These are phyloP conservation scores for Hippasteria phrygiana DNA, from an alignment of 53 echinoderm and acorn worm genomes.

Conservation along the genomic window DNA sequence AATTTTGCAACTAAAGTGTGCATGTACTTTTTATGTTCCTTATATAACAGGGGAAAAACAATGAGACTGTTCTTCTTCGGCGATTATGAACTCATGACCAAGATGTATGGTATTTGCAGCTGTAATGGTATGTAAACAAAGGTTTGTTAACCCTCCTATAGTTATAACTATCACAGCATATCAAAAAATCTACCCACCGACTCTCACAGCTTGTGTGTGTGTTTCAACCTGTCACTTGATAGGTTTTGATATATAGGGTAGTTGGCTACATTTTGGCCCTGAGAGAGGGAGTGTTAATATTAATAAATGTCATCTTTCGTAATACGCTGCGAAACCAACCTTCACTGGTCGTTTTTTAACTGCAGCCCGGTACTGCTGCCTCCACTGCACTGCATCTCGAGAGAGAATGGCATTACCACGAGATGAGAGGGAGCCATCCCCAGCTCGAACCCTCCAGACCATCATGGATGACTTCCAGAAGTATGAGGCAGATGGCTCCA, in stretches of 20 bases:
- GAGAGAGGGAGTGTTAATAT: no score
- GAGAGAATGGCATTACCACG: neutral
- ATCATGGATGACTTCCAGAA: neutral
- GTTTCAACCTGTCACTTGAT: no score
- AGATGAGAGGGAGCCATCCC: neutral
- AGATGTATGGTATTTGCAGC: slow-evolving; percentile 53
- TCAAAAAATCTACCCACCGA: no score
- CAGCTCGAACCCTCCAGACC: neutral
- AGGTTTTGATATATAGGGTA: no score
- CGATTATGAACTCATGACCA: slow-evolving; percentile 55
- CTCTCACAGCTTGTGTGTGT: no score
- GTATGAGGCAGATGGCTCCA: slow-evolving; percentile 14
- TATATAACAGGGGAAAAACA: slow-evolving; percentile 24
- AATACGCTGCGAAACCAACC: no score
- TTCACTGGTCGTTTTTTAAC: neutral
- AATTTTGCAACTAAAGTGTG: no score
- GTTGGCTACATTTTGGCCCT: no score
- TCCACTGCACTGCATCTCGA: slow-evolving; percentile 11
- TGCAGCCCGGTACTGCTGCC: slow-evolving; percentile 41
- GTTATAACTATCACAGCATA: no score
- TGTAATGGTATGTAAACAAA: slow-evolving; percentile 45
- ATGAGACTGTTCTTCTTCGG: slow-evolving; percentile 38
- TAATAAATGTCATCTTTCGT: no score
- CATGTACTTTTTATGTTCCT: neutral
- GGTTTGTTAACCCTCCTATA: neutral